Evolutionary conservation across 2,888 invertebrate genomes (phyloP), one percentile per base, ranked within the genome.

Genomic region (Coremacera marginata): DNA sequence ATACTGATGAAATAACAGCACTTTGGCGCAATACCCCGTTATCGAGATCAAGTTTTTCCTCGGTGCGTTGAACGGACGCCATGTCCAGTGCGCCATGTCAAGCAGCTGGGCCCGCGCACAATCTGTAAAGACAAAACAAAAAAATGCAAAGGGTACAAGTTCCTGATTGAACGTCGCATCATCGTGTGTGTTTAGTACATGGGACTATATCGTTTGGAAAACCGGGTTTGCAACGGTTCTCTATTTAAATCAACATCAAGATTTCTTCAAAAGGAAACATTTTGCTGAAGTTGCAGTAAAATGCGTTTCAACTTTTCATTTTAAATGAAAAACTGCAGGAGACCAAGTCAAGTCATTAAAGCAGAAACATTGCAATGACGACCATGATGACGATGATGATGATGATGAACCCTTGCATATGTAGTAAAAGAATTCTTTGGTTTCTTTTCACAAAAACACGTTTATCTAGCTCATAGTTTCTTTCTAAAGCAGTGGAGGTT

Each of bases 21-120:
- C 88, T 86, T 81, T 81, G 80, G 79, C 37, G 82, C 86, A 85
- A 87, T 87, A 86, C 86, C 86, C 87, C 87, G 87, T 87, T 87
- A 87, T 87, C 88, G 87, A 87, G 87, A 87, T 87, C 87, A 86
- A 87, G 87, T 87, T 87, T 87, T 87, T 86, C 87, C 87, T 87
- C 86, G 86, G 84, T 82, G 84, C 82, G 79, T 79, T 81, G 75
- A 62, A 63, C 76, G 70, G 11, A 75, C 79, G 79, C 77, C 80
- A 80, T 80, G 76, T 78, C 57, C 76, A 75, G 77, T 77, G 80
- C 80, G 77, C 74, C 82, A 70, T 77, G 55, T 60, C 44, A 63
- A 74, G 78, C 79, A 72, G 51, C 65, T 34, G 74, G 68, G 75
- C 80, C 79, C 76, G 78, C 68, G 77, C 76, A 82, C 68, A 71